Evolutionary conservation across 2,888 invertebrate species (phyloP), one percentile per base, ranked within the genome.

Genomic region (Phragmatobia fuliginosa): DNA sequence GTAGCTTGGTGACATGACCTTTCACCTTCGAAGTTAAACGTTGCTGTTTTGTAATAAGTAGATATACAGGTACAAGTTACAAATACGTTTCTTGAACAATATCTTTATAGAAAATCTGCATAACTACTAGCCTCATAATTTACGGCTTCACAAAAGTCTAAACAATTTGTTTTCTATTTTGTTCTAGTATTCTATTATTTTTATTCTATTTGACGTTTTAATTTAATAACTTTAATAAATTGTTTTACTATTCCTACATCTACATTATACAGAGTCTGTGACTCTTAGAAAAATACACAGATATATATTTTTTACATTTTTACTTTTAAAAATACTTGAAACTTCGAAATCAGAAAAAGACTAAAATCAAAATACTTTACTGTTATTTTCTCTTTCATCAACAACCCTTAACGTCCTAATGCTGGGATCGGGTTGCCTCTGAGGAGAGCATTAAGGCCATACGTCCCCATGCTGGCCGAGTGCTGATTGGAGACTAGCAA

Each of bases 1-100:
- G 25, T 56, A 8, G 38, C 58, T 41, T 52, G 14, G 63, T 62
- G 67, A 38, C 67, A 61, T 71, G 71, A 52, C 31, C 63, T 21
- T 68, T 63, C 67, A 21, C 38, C 62, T 67, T 68, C 21, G 31
- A 58, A 58, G 65, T 65, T 58, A 11, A 31, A 45, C 28, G 45
- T 28, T 56, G 14, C 28, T 56, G 14, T 28, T 56, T 14, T 56
- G 28, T 6, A 28, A 16, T 25, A 56, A 56, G 28, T 28, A 56
- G 14, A 56, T 28, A 4, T 52, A 52, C 14, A 25, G 45, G 8
- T 49, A 49, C 14, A 28, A 28, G 25, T 25, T 25, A 25, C 52
- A 28, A 52, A 25, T 14, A 28, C 0, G n/a, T 52, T 52, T 25
- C 41, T 18, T 18, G 16, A 41, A 41, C 16, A 36, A 41, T 4